These are phyloP conservation scores for Phrynosoma blainvillii DNA, from an alignment of 2,113 vertebrate species.

Conservation along the genomic window DNA sequence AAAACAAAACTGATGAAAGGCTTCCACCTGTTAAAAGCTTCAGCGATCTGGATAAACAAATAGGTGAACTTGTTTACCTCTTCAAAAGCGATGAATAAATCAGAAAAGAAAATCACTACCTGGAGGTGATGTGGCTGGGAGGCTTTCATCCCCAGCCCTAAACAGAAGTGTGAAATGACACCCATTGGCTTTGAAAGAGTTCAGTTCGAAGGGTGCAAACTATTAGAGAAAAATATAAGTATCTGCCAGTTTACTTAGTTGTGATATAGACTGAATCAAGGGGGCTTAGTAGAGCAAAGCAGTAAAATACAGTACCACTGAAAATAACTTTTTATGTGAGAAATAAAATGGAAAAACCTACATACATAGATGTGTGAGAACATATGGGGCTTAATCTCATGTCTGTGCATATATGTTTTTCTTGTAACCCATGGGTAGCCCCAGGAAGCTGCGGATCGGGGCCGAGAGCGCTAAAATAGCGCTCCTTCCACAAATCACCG, in stretches of 20 bases:
- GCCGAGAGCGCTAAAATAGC: no score
- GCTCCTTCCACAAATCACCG: no score
- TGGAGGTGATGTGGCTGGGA: slow-evolving; percentile 58
- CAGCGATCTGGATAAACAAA: slow-evolving; percentile 67
- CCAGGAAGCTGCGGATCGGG: no score
- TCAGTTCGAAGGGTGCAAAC: not conserved
- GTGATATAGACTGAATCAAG: not conserved
- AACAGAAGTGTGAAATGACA: not conserved
- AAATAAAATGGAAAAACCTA: not conserved
- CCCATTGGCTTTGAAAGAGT: not conserved
- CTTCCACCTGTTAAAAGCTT: slow-evolving; percentile 71
- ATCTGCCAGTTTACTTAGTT: not conserved
- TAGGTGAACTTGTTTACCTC: slow-evolving; percentile 67
- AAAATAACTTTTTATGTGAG: not conserved
- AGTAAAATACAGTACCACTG: not conserved
- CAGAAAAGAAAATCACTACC: slow-evolving; percentile 66
- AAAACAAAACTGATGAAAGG: slow-evolving; percentile 70
- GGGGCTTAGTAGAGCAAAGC: not conserved
- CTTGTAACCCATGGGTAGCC: no score
- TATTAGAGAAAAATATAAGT: not conserved
- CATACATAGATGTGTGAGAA: not conserved
- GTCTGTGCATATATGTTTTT: no score
- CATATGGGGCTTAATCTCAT: no score
- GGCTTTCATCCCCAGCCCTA: slow-evolving; percentile 62
- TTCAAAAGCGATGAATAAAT: slow-evolving; percentile 62